A percentile compares a stretch with the other conserved stretches of the same genome.
Evolutionary conservation across 2,888 invertebrate genomes (phyloP).

Genomic region (Ophraella communa): DNA sequence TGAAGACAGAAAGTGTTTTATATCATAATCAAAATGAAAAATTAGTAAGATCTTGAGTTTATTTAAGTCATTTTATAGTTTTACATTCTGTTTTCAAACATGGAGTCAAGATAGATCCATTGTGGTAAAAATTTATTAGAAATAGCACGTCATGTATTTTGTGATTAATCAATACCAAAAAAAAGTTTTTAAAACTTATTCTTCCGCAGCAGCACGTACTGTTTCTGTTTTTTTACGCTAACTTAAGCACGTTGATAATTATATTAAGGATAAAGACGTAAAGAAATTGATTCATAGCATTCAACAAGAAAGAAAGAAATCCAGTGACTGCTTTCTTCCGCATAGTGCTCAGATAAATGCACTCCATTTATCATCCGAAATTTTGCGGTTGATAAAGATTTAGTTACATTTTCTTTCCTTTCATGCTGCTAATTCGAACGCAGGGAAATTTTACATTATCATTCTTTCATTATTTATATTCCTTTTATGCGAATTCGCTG

Average conservation of each 20-base stretch:
- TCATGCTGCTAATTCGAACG: constrained; percentile 54
- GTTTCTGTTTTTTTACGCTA: not conserved
- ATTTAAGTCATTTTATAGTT: too few relatives aligned
- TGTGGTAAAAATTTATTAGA: too few relatives aligned
- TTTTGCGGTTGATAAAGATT: constrained; percentile 60
- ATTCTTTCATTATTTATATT: constrained; percentile 59
- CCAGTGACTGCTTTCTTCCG: constrained; percentile 54
- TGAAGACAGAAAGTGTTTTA: too few relatives aligned
- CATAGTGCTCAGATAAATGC: constrained; percentile 52
- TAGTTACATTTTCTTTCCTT: constrained; percentile 57
- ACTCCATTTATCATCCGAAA: constrained; percentile 57
- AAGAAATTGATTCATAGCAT: constrained; percentile 45
- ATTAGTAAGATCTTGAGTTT: too few relatives aligned
- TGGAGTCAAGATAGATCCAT: too few relatives aligned
- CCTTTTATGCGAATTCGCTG: constrained; percentile 40
- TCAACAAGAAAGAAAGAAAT: constrained; percentile 42
- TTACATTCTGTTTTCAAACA: too few relatives aligned
- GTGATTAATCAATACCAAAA: too few relatives aligned
- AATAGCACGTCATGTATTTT: too few relatives aligned
- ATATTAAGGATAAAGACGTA: constrained; percentile 52
- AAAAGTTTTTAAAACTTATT: not conserved
- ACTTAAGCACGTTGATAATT: constrained; percentile 58
- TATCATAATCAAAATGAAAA: too few relatives aligned
- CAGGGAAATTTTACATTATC: constrained; percentile 58
- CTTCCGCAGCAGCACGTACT: not conserved